phyloP scores from a whole-genome alignment of 1,140 invertebrate genomes.

The Drosophila bipectinata region DNA sequence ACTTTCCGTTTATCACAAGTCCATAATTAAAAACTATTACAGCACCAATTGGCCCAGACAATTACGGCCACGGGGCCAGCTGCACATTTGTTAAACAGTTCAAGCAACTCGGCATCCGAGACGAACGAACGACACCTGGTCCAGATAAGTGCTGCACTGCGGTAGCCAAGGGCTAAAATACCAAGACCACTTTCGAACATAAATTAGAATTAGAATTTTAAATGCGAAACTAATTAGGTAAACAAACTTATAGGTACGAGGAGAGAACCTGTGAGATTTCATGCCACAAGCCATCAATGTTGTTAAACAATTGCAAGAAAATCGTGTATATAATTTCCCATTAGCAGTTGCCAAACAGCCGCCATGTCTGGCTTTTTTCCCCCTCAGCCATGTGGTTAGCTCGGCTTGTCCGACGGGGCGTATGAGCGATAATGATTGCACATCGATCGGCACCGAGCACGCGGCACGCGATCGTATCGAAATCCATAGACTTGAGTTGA shows the following conservation, averaged over 20 bases:
- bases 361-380: neutral
- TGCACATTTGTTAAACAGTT: constrained; percentile 64
- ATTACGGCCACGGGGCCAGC: constrained; percentile 42
- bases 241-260: constrained; percentile 30
- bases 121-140: constrained; percentile 61
- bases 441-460: neutral
- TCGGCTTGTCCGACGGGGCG: constrained; percentile 41
- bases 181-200: constrained; percentile 73
- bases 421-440: constrained; percentile 53
- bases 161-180: constrained; percentile 42
- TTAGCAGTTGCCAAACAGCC: constrained; percentile 51
- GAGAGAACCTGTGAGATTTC: constrained; percentile 76
- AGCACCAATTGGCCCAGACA: constrained; percentile 61
- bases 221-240: constrained; percentile 71
- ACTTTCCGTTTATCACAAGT: constrained; percentile 13
- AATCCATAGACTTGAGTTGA: neutral
- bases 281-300: constrained; percentile 56
- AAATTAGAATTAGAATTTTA: constrained; percentile 81
- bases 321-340: constrained; percentile 59
- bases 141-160: constrained; percentile 49
- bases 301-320: constrained; percentile 70
- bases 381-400: constrained; percentile 23
- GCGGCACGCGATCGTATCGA: constrained; percentile 30
- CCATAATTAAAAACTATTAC: constrained; percentile 77
- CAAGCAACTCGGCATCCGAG: constrained; percentile 34